Evolutionary conservation across 2,888 invertebrate genomes (phyloP).

Genomic region (Ceramica pisi): DNA sequence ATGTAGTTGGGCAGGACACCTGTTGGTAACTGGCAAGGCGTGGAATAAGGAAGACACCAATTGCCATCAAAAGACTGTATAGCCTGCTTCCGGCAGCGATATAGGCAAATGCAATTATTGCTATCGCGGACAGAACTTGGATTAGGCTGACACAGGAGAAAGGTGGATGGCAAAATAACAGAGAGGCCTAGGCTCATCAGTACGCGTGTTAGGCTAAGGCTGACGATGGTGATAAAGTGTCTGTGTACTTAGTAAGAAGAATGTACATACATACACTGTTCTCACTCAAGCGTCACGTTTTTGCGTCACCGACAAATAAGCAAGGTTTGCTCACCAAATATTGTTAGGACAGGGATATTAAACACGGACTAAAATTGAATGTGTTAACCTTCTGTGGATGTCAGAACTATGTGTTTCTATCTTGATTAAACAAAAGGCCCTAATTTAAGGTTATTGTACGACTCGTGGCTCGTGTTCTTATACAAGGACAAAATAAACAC

Average conservation of each 20-base stretch:
- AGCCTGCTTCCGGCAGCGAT: neutral
- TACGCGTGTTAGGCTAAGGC: neutral
- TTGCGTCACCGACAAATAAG: slow-evolving; percentile 41
- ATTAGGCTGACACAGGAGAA: neutral
- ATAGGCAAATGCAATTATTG: neutral
- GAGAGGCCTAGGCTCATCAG: neutral
- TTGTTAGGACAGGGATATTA: slow-evolving; percentile 7
- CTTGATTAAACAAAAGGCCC: neutral
- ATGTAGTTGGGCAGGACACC: neutral
- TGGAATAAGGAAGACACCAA: neutral
- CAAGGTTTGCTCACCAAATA: slow-evolving; percentile 35
- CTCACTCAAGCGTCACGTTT: slow-evolving; percentile 14
- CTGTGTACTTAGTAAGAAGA: slow-evolving; percentile 23
- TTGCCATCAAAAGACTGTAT: neutral
- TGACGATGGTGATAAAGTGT: neutral
- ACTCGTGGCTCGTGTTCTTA: neutral
- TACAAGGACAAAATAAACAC: neutral
- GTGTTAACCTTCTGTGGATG: slow-evolving; percentile 13
- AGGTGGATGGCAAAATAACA: neutral
- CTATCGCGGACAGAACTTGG: neutral
- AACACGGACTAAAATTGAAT: neutral
- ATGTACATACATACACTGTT: slow-evolving; percentile 15
- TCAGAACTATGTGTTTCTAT: neutral
- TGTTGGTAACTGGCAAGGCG: no score
- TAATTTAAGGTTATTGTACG: neutral